Base-by-base conservation (phyloP, 2,113 vertebrate genomes). In the Dicrurus megarhynchus region DNA sequence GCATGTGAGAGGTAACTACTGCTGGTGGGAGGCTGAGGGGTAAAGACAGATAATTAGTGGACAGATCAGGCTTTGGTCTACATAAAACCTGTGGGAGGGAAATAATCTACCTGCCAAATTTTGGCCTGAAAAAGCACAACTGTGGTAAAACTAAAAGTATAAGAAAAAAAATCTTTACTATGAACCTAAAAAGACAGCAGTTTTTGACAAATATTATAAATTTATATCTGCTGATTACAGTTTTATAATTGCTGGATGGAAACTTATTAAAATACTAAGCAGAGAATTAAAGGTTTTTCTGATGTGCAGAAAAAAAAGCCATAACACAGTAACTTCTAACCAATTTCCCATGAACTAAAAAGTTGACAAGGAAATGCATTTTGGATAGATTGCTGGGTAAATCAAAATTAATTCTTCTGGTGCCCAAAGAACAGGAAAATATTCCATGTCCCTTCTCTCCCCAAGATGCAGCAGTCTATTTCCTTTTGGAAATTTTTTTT, bases 251-350 rank as follows among this genome's bases (percentile, higher is more conserved):
- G 33, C 10, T 64, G 15, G 42, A 70, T 78, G 24, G 22, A 91
- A 61, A 57, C 12, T 16, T 92, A 37, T 47, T 83, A 71, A 79
- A 93, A 76, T 20, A 59, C 6, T 30, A 55, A 71, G 33, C 37
- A 65, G 15, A 55, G 33, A 61, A 93, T 69, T 35, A 16, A 55
- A 42, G 4, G 2, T 4, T 80, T 60, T 84, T 73, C 63, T 76
- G 32, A 74, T 4, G 32, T 3, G 20, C 16, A 47, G 11, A 7
- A 49, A 85, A 52, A 81, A 37, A 1, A 0, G 3, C 1, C 16
- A 44, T 14, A 74, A 93, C 24, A 57, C 16, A 61, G 27, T 35
- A 75, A 79, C 21, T 69, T 87, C 39, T 47, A 56, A 75, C 32
- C 3, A 0, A 41, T 53, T 76, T 73, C 28, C 32, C 30, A 53